phyloP scores from a whole-genome alignment of 2,797 vertebrate species.

The Neosilurus mollespiculum region DNA sequence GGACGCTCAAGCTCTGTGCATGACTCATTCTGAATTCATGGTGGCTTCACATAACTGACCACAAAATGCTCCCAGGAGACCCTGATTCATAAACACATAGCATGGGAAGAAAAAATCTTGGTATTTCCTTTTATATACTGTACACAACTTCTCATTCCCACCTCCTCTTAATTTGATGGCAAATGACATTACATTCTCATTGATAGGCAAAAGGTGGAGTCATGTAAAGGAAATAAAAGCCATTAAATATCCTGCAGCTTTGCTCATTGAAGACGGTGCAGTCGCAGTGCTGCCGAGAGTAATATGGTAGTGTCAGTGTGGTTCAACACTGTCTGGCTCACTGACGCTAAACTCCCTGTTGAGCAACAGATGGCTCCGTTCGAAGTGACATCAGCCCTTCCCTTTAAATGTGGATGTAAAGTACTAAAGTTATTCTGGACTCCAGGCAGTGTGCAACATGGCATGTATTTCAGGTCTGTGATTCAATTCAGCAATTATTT shows the following conservation, averaged over 20 bases:
- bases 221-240: neutral
- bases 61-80: neutral
- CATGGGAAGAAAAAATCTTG: neutral
- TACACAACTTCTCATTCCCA: neutral
- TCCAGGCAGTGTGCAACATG: neutral
- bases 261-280: neutral
- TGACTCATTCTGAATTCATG: conserved; percentile 11
- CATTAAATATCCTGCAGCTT: neutral
- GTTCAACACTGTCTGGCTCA: conserved; percentile 61
- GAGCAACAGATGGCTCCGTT: conserved; percentile 71
- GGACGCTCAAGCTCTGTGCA: neutral
- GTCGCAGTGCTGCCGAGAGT: neutral
- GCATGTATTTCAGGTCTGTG: neutral
- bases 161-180: neutral
- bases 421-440: neutral
- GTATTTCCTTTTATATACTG: neutral
- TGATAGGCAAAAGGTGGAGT: neutral
- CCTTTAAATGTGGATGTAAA: neutral
- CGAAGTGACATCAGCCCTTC: conserved; percentile 40
- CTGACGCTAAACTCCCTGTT: conserved; percentile 60
- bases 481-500: neutral
- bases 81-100: conserved; percentile 21
- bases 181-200: neutral
- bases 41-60: neutral
- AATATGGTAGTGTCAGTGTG: conserved; percentile 47